A percentile compares a stretch with the other conserved stretches of the same genome.
Evolutionary conservation across 2,888 invertebrate species (phyloP).

Genomic region (Kuschelorhynchus macadamiae): DNA sequence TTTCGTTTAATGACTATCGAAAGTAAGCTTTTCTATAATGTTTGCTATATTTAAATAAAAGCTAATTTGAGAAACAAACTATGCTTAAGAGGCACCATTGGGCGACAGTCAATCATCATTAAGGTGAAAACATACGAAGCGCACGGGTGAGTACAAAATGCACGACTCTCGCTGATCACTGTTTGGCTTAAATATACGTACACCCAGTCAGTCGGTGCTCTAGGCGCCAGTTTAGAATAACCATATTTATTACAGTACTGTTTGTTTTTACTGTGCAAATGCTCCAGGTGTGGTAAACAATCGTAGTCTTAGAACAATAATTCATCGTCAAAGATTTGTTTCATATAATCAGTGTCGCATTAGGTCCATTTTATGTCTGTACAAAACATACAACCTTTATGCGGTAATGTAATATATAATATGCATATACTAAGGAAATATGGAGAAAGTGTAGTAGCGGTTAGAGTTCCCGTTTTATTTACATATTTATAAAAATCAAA

Average conservation of each 20-base stretch:
- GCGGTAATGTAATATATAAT: too few species aligned
- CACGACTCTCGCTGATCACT: slow-evolving; percentile 8
- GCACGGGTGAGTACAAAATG: slow-evolving; percentile 15
- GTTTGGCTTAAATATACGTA: too few species aligned
- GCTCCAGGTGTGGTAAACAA: background rate
- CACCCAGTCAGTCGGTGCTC: background rate
- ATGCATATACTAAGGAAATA: too few species aligned
- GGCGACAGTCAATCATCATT: slow-evolving; percentile 26
- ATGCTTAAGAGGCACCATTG: slow-evolving; percentile 8
- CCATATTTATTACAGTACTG: slow-evolving; percentile 15
- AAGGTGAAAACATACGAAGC: slow-evolving; percentile 18
- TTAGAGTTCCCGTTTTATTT: too few species aligned
- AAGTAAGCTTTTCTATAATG: slow-evolving; percentile 1
- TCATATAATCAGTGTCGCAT: too few species aligned
- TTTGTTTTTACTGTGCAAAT: slow-evolving; percentile 14
- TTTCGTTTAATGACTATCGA: slow-evolving; percentile 12
- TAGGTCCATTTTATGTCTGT: too few species aligned
- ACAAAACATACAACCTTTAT: too few species aligned
- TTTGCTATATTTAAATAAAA: slow-evolving; percentile 8
- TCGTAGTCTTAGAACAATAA: too few species aligned
- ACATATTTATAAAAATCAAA: too few species aligned
- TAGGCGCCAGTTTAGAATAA: background rate
- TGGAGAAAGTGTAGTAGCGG: too few species aligned
- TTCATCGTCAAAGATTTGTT: too few species aligned
- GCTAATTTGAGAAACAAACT: slow-evolving; percentile 17